Evolutionary conservation across 2,797 vertebrate genomes (phyloP).

Genomic region (Galagoides demidoff): DNA sequence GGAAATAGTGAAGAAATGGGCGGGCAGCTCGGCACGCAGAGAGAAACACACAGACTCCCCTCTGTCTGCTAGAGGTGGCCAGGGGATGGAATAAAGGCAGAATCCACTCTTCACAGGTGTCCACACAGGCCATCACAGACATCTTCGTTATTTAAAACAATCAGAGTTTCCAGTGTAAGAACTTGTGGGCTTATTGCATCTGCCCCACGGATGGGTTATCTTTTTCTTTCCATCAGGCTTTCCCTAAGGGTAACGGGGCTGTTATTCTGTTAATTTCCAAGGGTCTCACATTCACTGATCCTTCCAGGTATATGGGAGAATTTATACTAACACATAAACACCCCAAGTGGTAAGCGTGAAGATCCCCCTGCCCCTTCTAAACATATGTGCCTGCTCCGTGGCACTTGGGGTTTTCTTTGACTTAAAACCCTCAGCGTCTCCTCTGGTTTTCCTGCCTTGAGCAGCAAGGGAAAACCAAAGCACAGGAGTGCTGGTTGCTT

Average conservation of each 20-base stretch:
- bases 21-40: not conserved
- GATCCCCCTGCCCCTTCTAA: not conserved
- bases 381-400: not conserved
- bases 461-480: not conserved
- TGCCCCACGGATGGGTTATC: not conserved
- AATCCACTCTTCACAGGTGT: not conserved
- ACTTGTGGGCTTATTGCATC: conserved; percentile 45
- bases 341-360: not conserved
- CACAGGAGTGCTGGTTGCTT: not conserved
- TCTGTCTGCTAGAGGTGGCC: not conserved
- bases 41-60: not conserved
- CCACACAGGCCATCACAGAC: not conserved
- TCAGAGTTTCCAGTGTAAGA: conserved; percentile 69
- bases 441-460: not conserved
- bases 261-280: not conserved
- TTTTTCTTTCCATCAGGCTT: not conserved
- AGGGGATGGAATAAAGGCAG: not conserved
- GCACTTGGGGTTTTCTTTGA: not conserved
- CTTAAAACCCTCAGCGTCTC: not conserved
- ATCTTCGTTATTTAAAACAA: conserved; percentile 7
- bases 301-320: not conserved
- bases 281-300: not conserved
- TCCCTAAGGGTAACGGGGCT: not conserved
- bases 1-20: not conserved
- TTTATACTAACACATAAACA: not conserved